Percentiles rank a stretch among this genome's conserved stretches.
These are phyloP conservation scores for Malacoctenus gilli DNA, from an alignment of 2,797 vertebrate genomes.

Conservation along the genomic window DNA sequence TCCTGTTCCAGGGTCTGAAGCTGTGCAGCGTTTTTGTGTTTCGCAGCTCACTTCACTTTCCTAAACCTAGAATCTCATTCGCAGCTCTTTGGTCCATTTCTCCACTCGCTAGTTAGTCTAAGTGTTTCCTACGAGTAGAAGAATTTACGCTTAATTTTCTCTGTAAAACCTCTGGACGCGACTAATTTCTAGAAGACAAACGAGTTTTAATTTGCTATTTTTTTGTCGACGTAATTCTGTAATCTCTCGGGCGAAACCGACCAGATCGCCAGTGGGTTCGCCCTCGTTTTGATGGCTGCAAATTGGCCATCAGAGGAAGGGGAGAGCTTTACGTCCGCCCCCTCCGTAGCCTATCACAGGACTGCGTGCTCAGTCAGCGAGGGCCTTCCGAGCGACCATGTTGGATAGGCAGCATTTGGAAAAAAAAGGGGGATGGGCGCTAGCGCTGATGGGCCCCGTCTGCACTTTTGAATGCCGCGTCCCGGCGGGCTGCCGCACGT, in stretches of 20 bases:
- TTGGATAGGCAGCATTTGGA: constrained; percentile 61
- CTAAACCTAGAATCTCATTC: constrained; percentile 62
- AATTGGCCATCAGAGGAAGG: constrained; percentile 58
- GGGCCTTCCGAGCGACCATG: constrained; percentile 48
- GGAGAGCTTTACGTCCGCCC: constrained; percentile 51
- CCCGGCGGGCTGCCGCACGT: constrained; percentile 46
- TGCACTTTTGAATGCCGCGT: constrained; percentile 58
- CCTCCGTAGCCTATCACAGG: constrained; percentile 28
- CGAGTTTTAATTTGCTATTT: constrained; percentile 18
- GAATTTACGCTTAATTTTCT: constrained; percentile 1
- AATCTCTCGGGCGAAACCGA: constrained; percentile 42
- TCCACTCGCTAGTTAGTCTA: constrained; percentile 54
- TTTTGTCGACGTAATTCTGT: constrained; percentile 19
- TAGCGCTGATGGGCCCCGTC: constrained; percentile 70
- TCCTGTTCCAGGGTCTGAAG: constrained; percentile 65
- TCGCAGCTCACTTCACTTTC: constrained; percentile 66
- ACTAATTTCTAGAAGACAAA: neutral
- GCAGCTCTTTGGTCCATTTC: constrained; percentile 58
- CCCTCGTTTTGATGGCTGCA: constrained; percentile 56
- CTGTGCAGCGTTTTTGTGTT: constrained; percentile 76
- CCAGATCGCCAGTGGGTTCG: too few species aligned
- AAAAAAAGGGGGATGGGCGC: constrained; percentile 62
- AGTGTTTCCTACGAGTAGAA: too few species aligned
- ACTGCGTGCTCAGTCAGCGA: constrained; percentile 15
- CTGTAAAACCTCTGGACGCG: constrained; percentile 1